A percentile compares a stretch with the other conserved stretches of the same genome.
Evolutionary conservation across 1,140 invertebrate species (phyloP).

Genomic region (Stegodyphus dumicola): DNA sequence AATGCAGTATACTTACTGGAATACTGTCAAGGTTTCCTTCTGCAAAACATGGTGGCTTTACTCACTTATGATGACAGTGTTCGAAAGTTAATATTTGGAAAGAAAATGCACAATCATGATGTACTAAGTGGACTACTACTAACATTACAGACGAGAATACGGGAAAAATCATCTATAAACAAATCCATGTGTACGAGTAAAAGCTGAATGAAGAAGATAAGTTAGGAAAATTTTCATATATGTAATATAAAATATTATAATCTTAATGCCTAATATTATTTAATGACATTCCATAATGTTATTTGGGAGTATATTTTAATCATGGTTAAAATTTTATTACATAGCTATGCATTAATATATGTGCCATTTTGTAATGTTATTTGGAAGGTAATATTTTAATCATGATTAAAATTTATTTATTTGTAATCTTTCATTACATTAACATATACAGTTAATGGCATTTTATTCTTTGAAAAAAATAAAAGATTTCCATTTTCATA

Average conservation of each 20-base stretch:
- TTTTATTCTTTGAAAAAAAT: too few relatives aligned
- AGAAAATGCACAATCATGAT: constrained; percentile 89
- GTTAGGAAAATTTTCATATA: neutral
- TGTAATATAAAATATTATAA: neutral
- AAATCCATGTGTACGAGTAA: constrained; percentile 11
- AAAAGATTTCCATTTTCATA: too few relatives aligned
- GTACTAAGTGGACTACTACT: constrained; percentile 83
- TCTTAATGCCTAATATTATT: too few relatives aligned
- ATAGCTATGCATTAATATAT: too few relatives aligned
- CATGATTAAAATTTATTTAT: neutral
- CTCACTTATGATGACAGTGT: constrained; percentile 91
- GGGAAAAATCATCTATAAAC: constrained; percentile 38
- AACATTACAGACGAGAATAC: constrained; percentile 84
- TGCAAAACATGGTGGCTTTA: constrained; percentile 93
- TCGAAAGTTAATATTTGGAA: constrained; percentile 86
- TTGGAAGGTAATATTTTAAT: neutral
- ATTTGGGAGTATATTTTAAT: too few relatives aligned
- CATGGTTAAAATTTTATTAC: too few relatives aligned
- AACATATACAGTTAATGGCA: too few relatives aligned
- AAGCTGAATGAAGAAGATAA: constrained; percentile 23
- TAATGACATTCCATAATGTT: too few relatives aligned
- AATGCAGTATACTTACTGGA: constrained; percentile 86
- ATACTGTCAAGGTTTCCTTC: constrained; percentile 89
- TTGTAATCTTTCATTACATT: neutral
- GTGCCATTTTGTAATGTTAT: neutral